Conservation (phyloP, 2,113 vertebrate species). For the Myotis yumanensis region DNA sequence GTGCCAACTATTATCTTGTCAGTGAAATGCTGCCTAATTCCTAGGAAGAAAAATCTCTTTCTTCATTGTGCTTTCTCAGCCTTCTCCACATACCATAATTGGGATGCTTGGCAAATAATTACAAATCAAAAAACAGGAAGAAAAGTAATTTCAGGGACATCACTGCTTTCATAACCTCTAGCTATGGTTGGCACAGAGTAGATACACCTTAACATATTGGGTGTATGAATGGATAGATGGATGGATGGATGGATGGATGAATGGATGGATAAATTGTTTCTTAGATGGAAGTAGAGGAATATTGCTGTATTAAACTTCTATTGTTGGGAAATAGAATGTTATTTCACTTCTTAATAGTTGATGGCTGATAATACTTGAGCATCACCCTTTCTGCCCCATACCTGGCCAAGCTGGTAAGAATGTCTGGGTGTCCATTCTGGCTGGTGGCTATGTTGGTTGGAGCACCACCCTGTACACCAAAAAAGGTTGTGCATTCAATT, state of each 20-base stretch:
- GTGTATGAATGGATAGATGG: neutral
- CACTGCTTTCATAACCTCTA: neutral
- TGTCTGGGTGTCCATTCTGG: neutral
- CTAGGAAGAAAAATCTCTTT: neutral
- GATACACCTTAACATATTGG: neutral
- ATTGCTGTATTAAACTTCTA: neutral
- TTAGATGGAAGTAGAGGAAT: neutral
- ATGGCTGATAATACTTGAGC: neutral
- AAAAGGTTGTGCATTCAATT: neutral
- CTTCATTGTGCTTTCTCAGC: neutral
- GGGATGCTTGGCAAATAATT: neutral
- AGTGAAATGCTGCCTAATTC: slow-evolving; percentile 15
- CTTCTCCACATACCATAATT: neutral
- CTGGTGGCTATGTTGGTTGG: neutral
- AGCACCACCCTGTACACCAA: neutral
- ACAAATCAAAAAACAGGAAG: neutral
- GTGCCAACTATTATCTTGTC: neutral
- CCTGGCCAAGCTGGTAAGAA: neutral
- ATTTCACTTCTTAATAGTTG: neutral
- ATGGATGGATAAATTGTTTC: neutral
- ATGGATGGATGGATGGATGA: neutral
- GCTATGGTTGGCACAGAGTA: neutral
- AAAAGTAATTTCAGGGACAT: neutral
- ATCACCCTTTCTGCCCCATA: neutral
- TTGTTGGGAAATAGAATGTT: neutral